Percentiles rank a stretch among this genome's conserved stretches.
phyloP scores from a whole-genome alignment of 1,140 invertebrate genomes.

The Popillia japonica region DNA sequence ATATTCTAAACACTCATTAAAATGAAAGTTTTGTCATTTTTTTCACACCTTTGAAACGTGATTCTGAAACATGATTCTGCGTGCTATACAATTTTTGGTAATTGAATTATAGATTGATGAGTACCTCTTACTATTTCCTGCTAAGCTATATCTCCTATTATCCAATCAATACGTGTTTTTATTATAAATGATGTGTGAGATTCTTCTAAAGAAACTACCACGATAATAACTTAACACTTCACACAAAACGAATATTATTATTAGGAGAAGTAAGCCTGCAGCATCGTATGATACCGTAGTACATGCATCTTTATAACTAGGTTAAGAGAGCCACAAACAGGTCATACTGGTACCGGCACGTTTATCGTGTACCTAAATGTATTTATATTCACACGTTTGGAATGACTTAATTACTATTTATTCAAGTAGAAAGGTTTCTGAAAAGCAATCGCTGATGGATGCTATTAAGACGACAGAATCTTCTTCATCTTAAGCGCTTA shows the following conservation, averaged over 20 bases:
- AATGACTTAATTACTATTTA: conserved; percentile 13
- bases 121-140: too few relatives aligned
- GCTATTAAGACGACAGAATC: background rate
- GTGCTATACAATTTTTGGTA: too few relatives aligned
- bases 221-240: background rate
- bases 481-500: background rate
- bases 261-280: background rate
- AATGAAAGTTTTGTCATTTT: too few relatives aligned
- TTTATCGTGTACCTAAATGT: conserved; percentile 1
- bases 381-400: conserved; percentile 10
- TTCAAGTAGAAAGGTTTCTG: conserved; percentile 9
- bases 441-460: background rate
- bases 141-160: too few relatives aligned
- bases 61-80: too few relatives aligned
- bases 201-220: background rate
- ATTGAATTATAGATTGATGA: too few relatives aligned
- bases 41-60: too few relatives aligned
- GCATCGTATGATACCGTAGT: background rate
- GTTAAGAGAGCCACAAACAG: background rate
- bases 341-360: background rate
- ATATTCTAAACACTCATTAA: too few relatives aligned
- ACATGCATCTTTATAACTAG: background rate
- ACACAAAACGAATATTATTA: background rate
- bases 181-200: background rate
- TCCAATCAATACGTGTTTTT: too few relatives aligned